Percentiles rank a stretch among this genome's conserved stretches.
These are phyloP conservation scores for Strigamia maritima DNA, from an alignment of 2,888 invertebrate genomes.

Conservation along the genomic window DNA sequence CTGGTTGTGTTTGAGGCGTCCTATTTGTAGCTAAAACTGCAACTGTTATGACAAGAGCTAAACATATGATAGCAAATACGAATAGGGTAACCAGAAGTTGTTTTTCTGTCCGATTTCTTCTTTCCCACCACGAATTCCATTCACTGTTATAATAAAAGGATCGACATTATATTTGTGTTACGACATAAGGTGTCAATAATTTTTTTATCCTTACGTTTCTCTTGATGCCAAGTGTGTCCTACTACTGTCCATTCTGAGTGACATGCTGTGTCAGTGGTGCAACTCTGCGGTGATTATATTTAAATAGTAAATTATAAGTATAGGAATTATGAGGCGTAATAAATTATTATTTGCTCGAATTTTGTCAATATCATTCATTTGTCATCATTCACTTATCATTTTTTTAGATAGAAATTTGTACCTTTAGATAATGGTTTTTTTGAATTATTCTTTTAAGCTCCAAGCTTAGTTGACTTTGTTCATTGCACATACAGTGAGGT, in stretches of 20 bases:
- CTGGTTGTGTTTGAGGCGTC: neutral
- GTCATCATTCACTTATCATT: neutral
- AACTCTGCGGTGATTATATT: neutral
- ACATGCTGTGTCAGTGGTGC: neutral
- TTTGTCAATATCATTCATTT: neutral
- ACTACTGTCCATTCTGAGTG: constrained; percentile 3
- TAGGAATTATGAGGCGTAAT: neutral
- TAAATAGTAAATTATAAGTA: neutral
- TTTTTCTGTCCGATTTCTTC: neutral
- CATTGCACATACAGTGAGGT: neutral
- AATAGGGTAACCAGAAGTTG: neutral
- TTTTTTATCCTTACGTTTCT: neutral
- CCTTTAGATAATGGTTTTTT: neutral
- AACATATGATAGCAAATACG: neutral
- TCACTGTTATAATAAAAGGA: neutral
- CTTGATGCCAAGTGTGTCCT: neutral
- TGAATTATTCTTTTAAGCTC: neutral
- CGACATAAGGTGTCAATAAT: no score
- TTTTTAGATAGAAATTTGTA: neutral
- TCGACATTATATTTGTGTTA: neutral
- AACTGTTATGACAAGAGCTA: neutral
- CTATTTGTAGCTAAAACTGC: neutral
- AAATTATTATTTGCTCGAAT: neutral
- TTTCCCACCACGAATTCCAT: neutral
- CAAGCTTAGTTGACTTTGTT: neutral